phyloP scores from a whole-genome alignment of 2,797 vertebrate genomes.

The Alauda arvensis region DNA sequence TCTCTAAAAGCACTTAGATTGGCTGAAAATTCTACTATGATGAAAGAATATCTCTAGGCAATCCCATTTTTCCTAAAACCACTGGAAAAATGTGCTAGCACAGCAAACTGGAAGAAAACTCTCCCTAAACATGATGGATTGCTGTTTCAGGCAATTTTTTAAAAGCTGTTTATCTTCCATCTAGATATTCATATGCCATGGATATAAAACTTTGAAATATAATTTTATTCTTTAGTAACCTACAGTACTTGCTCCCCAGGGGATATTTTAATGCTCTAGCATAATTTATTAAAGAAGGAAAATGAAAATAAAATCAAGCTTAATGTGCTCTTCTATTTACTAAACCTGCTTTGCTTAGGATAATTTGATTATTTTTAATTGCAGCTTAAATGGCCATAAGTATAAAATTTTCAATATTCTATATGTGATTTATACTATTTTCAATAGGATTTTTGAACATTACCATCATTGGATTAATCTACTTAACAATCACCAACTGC shows the following conservation, averaged over 20 bases:
- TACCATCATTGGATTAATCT: constrained; percentile 20
- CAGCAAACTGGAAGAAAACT: neutral
- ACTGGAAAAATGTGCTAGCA: neutral
- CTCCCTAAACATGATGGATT: neutral
- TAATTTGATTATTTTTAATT: constrained; percentile 47
- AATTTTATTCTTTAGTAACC: neutral
- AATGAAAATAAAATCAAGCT: constrained; percentile 26
- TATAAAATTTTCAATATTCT: constrained; percentile 11
- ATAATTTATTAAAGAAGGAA: constrained; percentile 13
- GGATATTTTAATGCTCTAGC: neutral
- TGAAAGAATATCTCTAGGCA: neutral
- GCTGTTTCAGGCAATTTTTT: neutral
- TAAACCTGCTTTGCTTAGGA: neutral
- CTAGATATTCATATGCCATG: neutral
- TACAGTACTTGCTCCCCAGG: neutral
- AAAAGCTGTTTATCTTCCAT: neutral
- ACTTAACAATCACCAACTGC: neutral
- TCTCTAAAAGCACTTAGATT: neutral
- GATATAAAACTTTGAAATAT: constrained; percentile 8
- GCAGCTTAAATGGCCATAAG: constrained; percentile 5
- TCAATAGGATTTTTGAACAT: neutral
- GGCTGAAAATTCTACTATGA: neutral
- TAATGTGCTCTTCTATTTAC: constrained; percentile 15
- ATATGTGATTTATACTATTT: constrained; percentile 8
- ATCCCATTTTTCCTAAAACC: neutral